Evolutionary conservation across 2,888 invertebrate genomes (phyloP), one percentile per base, ranked within the genome.

Genomic region (Rhingia campestris): DNA sequence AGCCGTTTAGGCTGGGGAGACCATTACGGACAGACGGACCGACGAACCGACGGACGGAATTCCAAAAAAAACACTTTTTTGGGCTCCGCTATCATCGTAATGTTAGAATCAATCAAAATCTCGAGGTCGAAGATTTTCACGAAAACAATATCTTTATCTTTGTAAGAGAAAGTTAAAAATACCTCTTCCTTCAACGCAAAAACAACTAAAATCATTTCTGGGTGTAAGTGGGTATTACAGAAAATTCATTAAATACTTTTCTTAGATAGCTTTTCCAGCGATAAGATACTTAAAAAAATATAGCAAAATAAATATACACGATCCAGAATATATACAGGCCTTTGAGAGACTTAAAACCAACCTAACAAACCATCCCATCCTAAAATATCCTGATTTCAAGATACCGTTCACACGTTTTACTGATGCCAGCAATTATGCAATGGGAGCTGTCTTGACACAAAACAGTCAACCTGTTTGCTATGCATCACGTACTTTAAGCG

Each of bases 281-380:
- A 56, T 37, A 9, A 54, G 35, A 33, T 54, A 33, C 54, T n/a
- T 54, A 33, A 54, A 54, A 12, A 54, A 54, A 6, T 35, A 39
- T 6, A 6, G 4, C 39, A 39, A 39, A 39, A 4, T 39, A 4
- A 39, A 56, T 37, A 35, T 32, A 33, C 10, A 33, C 10, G 56
- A 35, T 35, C 56, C 37, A 5, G 56, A 56, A 56, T 56, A 35
- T 6, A 35, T 12, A 3, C 37, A 56, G 12, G 35, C 56, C 12
- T 56, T 56, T 56, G 12, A 53, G 53, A 73, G 39, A 53, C 30
- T 53, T 47, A 64, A 49, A 64, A 33, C 35, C 6, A 32, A 61
- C 32, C 51, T 39, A 39, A 35, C 22, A 51, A 61, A 51, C 39
- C 12, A 51, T 37, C 58, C 37, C 12, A 47, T 30, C 10, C 53